Evolutionary conservation across 2,888 invertebrate genomes (phyloP), one percentile per base, ranked within the genome.

Genomic region (Brenthis daphne): DNA sequence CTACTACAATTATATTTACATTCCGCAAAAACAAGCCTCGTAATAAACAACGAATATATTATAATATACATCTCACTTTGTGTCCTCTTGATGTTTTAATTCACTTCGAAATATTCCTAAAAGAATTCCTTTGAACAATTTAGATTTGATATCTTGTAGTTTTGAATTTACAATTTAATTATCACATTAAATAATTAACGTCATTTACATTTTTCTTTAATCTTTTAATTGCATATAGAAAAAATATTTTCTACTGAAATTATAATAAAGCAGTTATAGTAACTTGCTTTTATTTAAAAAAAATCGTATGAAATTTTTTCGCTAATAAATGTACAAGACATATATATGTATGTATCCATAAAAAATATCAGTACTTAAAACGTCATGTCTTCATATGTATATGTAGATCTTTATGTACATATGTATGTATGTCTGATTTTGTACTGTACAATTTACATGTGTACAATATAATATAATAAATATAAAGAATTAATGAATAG

Each of bases 1-100:
- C 43, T 48, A 51, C 51, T 57, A 67, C 57, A 55, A 47, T 54
- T 58, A 37, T 72, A 70, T 72, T 70, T 70, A 72, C 72, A 72
- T 69, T 68, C n/a, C 29, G 50, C 29, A 54, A 60, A 53, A 67
- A 63, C 12, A 63, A 67, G 47, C 64, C 47, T 20, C 50, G 57
- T 65, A 24, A 61, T 65, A 58, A 43, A 65, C 48, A 65, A 65
- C 64, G 14, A 60, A 65, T 50, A 53, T 65, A 29, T 43, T 11
- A 11, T 37, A 37, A 37, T 37, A 37, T 11, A 33, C n/a, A 37
- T 67, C 65, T 72, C 61, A 70, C 70, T 65, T 61, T 60, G 14
- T 58, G 57, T 63, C 65, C 63, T 68, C 60, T 55, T 65, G 48
- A 58, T 64, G 37, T 64, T 67, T 61, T 61, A 56, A 54, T 67